phyloP scores from a whole-genome alignment of 2,888 invertebrate genomes.

The Lamellibrachia columna region DNA sequence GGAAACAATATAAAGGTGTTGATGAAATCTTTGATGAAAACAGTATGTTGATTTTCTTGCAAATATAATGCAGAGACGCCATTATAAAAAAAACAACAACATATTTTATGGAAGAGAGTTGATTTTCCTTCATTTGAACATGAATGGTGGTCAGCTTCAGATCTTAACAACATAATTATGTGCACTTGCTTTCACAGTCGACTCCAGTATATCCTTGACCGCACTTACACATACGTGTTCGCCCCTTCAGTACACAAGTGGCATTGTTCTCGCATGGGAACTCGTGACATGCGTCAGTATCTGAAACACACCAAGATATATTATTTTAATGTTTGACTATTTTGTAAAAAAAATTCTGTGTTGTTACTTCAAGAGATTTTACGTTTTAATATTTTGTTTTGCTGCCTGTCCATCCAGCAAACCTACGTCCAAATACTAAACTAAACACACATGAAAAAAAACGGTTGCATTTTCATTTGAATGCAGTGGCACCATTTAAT shows the following conservation, averaged over 20 bases:
- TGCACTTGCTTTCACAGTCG: slow-evolving; percentile 3
- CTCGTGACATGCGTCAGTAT: neutral
- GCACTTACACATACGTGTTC: neutral
- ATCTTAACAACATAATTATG: neutral
- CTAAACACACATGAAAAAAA: neutral
- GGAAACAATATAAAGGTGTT: neutral
- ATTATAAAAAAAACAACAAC: neutral
- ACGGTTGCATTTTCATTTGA: no score
- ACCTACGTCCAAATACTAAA: neutral
- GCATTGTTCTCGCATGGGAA: neutral
- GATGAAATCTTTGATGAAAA: neutral
- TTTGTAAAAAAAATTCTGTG: no score
- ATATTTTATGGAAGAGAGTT: neutral
- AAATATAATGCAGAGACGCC: neutral
- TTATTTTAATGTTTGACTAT: no score
- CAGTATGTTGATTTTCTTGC: neutral
- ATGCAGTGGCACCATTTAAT: neutral
- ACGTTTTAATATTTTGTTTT: neutral
- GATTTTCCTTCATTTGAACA: neutral
- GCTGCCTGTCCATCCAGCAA: neutral
- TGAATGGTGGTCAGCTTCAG: neutral
- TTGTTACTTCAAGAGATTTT: neutral
- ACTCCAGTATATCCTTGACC: neutral
- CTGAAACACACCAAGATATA: neutral
- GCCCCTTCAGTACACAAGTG: neutral